Evolutionary conservation across 53 echinoderm and acorn worm species (phyloP), one percentile per base, ranked within the genome.

Genomic region (Apostichopus leukothele): DNA sequence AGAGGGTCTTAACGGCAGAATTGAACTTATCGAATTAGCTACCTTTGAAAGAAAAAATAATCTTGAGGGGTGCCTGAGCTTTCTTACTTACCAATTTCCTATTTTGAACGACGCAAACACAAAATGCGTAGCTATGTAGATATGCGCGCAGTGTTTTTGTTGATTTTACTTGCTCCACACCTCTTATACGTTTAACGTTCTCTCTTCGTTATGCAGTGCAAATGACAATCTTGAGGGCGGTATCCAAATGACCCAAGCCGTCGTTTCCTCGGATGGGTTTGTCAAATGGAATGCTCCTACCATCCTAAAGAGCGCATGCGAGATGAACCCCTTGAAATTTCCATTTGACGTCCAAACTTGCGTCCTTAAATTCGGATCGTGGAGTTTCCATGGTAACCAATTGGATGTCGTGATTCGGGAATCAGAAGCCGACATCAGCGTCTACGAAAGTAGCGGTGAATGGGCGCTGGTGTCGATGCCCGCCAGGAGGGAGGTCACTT

Each of bases 341-440:
- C 97, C 97, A 3, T 97, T 92, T 89, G 97, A 97, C 73, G 88
- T 91, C 8, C 95, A 97, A 88, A 90, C 93, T 90, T 97, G 97
- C 79, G 13, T 90, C 7, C 89, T 97, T 53, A 92, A 86, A 74
- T 93, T 97, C 59, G 97, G 97, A 10, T 94, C 95, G 13, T 94
- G 92, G 93, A 94, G 89, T n/a, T 94, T 81, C 76, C 75, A 93
- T 79, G 93, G 84, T 0, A 76, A 93, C 74, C 95, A 97, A 75
- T 67, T 97, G 25, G 90, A 97, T 54, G 67, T 96, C 7, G 57
- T 89, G 50, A 83, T 94, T 50, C 91, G 90, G 75, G 77, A 74
- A 4, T 74, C 92, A 1, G 85, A 88, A 57, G 95, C 92, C 12
- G 96, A 95, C 87, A 91, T 75, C 22, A 13, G 85, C n/a, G 66